A percentile compares a stretch with the other conserved stretches of the same genome.
Conservation (phyloP, 2,113 vertebrate species). For the Pithys albifrons region DNA sequence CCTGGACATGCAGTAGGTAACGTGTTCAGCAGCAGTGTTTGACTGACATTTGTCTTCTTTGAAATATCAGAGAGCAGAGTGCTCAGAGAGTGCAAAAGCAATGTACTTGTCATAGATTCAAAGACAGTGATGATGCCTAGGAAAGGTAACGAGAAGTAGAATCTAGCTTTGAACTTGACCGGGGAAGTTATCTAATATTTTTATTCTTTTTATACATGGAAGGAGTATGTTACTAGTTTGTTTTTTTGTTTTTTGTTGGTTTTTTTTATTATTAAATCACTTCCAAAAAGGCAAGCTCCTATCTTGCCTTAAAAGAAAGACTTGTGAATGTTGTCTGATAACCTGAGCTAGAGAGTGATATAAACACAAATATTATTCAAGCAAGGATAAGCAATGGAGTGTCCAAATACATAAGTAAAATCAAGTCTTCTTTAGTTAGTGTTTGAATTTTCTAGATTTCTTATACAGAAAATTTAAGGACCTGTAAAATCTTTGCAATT, state of each 20-base stretch:
- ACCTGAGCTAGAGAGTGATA: background rate
- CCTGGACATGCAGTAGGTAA: background rate
- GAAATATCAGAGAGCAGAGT: background rate
- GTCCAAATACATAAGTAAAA: background rate
- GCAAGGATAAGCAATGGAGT: background rate
- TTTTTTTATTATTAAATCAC: background rate
- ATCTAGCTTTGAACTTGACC: background rate
- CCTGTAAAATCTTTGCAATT: background rate
- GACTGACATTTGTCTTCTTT: background rate
- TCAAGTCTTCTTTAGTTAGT: background rate
- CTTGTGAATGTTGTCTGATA: background rate
- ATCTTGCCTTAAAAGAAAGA: background rate
- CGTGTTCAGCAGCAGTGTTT: background rate
- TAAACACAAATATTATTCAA: background rate
- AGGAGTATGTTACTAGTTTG: rapidly evolving
- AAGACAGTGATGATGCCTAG: background rate
- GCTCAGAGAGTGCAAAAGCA: background rate
- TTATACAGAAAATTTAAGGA: background rate
- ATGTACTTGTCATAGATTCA: background rate
- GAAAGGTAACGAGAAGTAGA: background rate
- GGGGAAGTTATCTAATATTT: background rate
- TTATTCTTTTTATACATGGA: background rate
- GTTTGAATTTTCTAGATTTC: background rate
- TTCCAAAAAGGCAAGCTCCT: background rate
- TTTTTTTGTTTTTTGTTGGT: no score